phyloP scores from a whole-genome alignment of 2,113 vertebrate genomes.

The Gymnarchus niloticus region DNA sequence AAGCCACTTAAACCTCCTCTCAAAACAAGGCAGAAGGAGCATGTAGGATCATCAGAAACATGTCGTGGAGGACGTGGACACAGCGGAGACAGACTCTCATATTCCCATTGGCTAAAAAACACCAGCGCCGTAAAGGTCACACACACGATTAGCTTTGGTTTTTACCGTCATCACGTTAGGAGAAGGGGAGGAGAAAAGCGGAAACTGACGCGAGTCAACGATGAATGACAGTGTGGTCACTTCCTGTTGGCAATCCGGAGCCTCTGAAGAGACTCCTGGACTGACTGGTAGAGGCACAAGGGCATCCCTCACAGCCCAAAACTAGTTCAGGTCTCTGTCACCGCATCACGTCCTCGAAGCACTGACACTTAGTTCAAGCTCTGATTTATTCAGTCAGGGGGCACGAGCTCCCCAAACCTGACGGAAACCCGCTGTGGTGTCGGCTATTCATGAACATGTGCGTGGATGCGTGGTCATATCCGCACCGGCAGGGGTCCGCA shows the following conservation, averaged over 20 bases:
- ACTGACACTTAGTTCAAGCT: slow-evolving; percentile 21
- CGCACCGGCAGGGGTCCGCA: background rate
- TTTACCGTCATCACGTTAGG: background rate
- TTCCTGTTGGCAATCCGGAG: background rate
- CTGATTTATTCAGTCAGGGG: slow-evolving; percentile 32
- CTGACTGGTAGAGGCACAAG: background rate
- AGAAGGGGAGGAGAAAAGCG: background rate
- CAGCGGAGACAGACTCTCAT: background rate
- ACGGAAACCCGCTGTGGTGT: background rate
- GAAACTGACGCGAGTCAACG: background rate
- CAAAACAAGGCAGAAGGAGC: background rate
- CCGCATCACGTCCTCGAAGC: slow-evolving; percentile 20
- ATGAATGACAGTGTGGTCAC: background rate
- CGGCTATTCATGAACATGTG: no score
- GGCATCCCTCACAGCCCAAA: background rate
- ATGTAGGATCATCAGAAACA: background rate
- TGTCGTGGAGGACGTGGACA: background rate
- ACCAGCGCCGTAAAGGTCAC: background rate
- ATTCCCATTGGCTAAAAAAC: background rate
- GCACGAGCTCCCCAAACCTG: background rate
- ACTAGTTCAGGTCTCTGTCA: slow-evolving; percentile 18
- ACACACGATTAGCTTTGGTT: background rate
- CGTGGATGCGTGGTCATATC: no score
- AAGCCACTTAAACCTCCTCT: background rate
- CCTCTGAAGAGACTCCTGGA: background rate